Base-by-base conservation (phyloP, 2,888 invertebrate species). In the Ischnura elegans region DNA sequence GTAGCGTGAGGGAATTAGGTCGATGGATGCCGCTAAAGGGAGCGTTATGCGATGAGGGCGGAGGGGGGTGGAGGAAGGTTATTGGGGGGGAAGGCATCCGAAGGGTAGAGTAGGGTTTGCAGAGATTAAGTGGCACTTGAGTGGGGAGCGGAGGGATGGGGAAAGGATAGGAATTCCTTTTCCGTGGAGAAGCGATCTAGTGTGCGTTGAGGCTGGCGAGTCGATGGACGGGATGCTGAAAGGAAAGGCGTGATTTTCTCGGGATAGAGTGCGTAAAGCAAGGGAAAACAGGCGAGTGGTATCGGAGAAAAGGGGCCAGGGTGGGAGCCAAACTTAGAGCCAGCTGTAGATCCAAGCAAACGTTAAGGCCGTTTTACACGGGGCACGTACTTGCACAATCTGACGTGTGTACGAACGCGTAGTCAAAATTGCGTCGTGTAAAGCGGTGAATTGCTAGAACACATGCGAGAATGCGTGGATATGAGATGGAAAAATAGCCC, bases 1-100 rank as follows among this genome's bases (percentile, higher is more conserved):
- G 76, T 76, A 8, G n/a, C 61, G 61, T 61, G 25, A 76, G 76
- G 13, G 76, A 76, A 76, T 76, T 76, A 76, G 36, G 76, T 76
- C 76, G 76, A 76, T 76, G 76, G 36, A 36, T 36, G 5, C 36
- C 29, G 25, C 76, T 36, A 25, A n/a, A 76, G 76, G 36, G 36
- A 36, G n/a, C 25, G n/a, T n/a, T n/a, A n/a, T n/a, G n/a, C n/a
- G n/a, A n/a, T n/a, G n/a, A n/a, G n/a, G n/a, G n/a, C n/a, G n/a
- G n/a, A n/a, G n/a, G 36, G 36, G 6, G 76, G 8, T 76, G 76
- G 76, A 36, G 76, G 76, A 36, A 25, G 25, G 61, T 21, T 21
- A 76, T 76, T 29, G 36, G 5, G 25, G 61, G 21, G 21, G 1
- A 61, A 5, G 61, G 61, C 19, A 25, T 16, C 8, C 1, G 61